Evolutionary conservation across 64 coral and sea anemone species (phyloP).

Genomic region (Orbicella faveolata): DNA sequence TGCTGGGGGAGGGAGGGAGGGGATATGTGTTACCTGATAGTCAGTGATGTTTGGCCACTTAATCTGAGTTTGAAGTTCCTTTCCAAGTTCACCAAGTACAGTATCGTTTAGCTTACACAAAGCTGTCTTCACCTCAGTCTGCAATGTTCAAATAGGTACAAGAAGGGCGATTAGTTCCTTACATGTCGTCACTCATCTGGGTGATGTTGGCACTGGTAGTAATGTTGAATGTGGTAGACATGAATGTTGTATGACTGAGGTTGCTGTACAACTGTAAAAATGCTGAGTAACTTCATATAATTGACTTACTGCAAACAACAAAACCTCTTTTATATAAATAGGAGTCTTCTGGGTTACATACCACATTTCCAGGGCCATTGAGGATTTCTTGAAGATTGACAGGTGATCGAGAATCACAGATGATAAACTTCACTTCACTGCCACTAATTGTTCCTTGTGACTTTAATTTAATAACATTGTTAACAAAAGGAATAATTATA

Average conservation of each 20-base stretch:
- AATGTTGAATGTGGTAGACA: no score
- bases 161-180: background rate
- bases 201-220: no score
- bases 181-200: no score
- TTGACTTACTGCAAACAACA: no score
- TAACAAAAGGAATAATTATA: no score
- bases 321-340: no score
- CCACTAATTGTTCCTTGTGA: conserved; percentile 15
- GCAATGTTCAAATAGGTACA: background rate
- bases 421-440: background rate
- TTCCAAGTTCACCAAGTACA: conserved; percentile 28
- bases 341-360: background rate
- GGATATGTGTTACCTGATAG: background rate
- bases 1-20: no score
- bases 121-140: conserved; percentile 49
- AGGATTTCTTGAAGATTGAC: conserved; percentile 29
- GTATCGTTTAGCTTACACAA: conserved; percentile 34
- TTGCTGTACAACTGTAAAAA: no score
- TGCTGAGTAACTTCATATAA: no score
- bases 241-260: no score
- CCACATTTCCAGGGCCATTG: conserved; percentile 32
- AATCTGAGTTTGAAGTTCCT: conserved; percentile 37
- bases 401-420: background rate
- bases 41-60: conserved; percentile 21
- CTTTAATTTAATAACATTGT: background rate